Evolutionary conservation across 2,113 vertebrate genomes (phyloP).

Genomic region (Varanus salvator): DNA sequence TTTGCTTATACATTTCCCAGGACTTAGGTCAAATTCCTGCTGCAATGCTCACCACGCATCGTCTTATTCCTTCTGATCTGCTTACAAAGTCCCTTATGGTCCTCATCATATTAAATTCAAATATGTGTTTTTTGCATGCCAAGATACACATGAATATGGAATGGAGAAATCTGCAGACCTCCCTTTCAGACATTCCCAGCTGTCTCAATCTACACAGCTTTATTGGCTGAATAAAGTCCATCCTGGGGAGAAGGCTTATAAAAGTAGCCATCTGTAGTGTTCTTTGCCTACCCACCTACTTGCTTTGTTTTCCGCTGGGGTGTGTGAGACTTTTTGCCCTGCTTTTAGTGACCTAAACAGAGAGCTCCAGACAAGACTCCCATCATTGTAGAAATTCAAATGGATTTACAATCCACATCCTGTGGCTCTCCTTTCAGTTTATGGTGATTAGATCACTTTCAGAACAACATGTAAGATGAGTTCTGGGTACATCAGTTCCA

Average conservation of each 20-base stretch:
- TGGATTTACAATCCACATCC: conserved; percentile 81
- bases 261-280: background rate
- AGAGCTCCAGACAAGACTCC: conserved; percentile 78
- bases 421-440: conserved; percentile 78
- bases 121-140: background rate
- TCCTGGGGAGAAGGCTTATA: background rate
- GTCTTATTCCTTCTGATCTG: background rate
- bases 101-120: background rate
- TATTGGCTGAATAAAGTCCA: background rate
- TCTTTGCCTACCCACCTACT: background rate
- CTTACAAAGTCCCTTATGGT: background rate
- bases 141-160: background rate
- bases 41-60: background rate
- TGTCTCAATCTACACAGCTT: conserved; percentile 77
- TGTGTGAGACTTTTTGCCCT: background rate
- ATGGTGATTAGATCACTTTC: conserved; percentile 82
- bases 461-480: background rate
- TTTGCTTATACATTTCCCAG: background rate
- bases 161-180: background rate
- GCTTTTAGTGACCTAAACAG: conserved; percentile 48
- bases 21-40: background rate
- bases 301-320: background rate
- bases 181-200: conserved; percentile 69
- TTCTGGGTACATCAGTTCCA: background rate
- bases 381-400: conserved; percentile 78